Percentiles rank a stretch among this genome's conserved stretches.
phyloP scores from a whole-genome alignment of 1,140 invertebrate genomes.

The Brevipalpus yothersi region DNA sequence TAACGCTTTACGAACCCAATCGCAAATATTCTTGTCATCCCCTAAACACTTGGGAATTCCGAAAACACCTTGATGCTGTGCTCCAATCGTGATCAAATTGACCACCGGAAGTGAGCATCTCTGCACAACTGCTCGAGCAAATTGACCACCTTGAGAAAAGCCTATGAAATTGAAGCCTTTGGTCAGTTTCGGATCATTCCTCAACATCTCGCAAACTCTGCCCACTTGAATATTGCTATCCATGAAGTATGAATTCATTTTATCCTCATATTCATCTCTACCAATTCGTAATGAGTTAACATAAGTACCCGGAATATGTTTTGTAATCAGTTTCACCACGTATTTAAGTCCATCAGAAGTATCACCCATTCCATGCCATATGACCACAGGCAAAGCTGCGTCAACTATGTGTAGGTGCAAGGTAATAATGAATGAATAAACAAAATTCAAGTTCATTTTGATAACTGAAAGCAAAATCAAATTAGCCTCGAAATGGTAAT shows the following conservation, averaged over 20 bases:
- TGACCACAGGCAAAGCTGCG: background rate
- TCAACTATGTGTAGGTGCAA: background rate
- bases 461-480: too few species aligned
- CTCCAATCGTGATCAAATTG: conserved; percentile 74
- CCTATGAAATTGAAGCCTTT: conserved; percentile 86
- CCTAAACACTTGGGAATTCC: conserved; percentile 30
- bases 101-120: conserved; percentile 56
- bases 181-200: conserved; percentile 38
- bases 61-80: conserved; percentile 85
- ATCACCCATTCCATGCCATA: conserved; percentile 41
- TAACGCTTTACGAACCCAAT: conserved; percentile 50
- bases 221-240: conserved; percentile 42
- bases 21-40: conserved; percentile 29
- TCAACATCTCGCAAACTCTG: conserved; percentile 46
- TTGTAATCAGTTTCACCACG: conserved; percentile 38
- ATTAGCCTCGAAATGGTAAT: too few species aligned
- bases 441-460: too few species aligned
- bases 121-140: conserved; percentile 81
- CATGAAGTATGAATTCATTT: conserved; percentile 68
- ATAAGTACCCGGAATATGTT: conserved; percentile 48
- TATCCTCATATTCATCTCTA: conserved; percentile 45
- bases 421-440: too few species aligned
- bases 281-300: conserved; percentile 67
- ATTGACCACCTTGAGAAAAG: conserved; percentile 91
- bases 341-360: conserved; percentile 19